Evolutionary conservation across 2,113 vertebrate species (phyloP).

Genomic region (rat (Rattus norvegicus)): GRCr8 NC_086019.1:165342501-165343000

Average conservation of each 20-base stretch:
- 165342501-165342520: not conserved
- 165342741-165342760: not conserved
- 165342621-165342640: not conserved
- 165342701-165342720: not conserved
- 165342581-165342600: not conserved
- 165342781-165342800: not conserved
- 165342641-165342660: not conserved
- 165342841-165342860: not conserved
- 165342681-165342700: not conserved
- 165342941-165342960: not conserved
- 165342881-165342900: not conserved
- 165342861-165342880: not conserved
- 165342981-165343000: constrained; percentile 49
- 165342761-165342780: not conserved
- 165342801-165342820: not conserved
- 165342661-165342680: not conserved
- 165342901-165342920: constrained; percentile 2
- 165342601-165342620: not conserved
- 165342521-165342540: not conserved
- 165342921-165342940: not conserved
- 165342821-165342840: not conserved
- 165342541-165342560: not conserved
- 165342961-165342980: constrained; percentile 5
- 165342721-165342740: not conserved
- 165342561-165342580: not conserved